Base-by-base conservation (phyloP, 1,140 invertebrate genomes). In the Drosophila murphyi region DNA sequence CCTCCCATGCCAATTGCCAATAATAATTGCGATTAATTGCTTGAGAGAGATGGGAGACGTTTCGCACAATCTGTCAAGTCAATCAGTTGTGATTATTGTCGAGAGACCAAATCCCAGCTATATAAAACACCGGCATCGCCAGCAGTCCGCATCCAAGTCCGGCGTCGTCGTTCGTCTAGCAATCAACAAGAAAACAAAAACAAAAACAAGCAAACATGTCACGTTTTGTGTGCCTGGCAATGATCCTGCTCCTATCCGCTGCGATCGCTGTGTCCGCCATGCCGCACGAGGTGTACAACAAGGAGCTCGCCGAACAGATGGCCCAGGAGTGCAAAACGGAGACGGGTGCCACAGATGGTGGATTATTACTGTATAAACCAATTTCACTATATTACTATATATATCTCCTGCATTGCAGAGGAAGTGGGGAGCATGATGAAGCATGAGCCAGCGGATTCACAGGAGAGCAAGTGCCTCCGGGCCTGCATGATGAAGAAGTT, bases 401-500 rank as follows among this genome's bases (percentile, higher is more conserved):
- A 6, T n/a, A 2, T n/a, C 32, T 28, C 4, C 5, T 7, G 7
- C 7, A 6, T 50, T 48, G 3, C 45, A 91, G 88, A 78, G 64
- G 90, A 91, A 69, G 54, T 91, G 52, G 68, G 74, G 55, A 76
- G 85, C 6, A 8, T 91, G 61, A 34, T 90, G 63, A 60, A 76
- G 37, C 77, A 91, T 51, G 64, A 78, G 28, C 39, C 61, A 5
- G 50, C 80, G 20, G 67, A 67, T 3, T 45, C 59, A 2, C 75
- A 82, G 6, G 78, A 91, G 41, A 76, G 55, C 31, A 91, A 90
- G 55, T 91, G 90, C 56, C 50, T 91, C 55, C 82, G 64, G 28
- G 69, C 87, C 43, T 91, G 90, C 34, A 50, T 91, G 28, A 76
- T 91, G 87, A 88, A 91, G 63, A 92, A 92, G 65, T 82, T 82